These are phyloP conservation scores for Drosophila siamana DNA, from an alignment of 2,888 invertebrate species.

Conservation along the genomic window DNA sequence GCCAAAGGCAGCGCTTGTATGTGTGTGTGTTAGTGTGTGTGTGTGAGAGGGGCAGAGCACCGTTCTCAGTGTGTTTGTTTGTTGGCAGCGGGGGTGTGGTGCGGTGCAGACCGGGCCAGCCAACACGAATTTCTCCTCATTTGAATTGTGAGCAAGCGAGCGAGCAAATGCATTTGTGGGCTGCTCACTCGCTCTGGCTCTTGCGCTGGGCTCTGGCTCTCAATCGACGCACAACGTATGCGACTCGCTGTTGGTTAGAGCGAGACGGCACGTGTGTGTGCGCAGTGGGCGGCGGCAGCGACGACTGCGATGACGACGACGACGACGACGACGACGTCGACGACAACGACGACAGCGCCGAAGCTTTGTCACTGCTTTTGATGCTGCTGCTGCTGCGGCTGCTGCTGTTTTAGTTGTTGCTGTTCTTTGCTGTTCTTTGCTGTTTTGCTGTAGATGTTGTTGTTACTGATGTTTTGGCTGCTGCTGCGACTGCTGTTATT, in stretches of 20 bases:
- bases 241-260: conserved; percentile 38
- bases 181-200: conserved; percentile 40
- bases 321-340: background rate
- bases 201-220: conserved; percentile 35
- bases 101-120: conserved; percentile 24
- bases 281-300: conserved; percentile 61
- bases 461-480: conserved; percentile 28
- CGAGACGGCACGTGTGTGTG: conserved; percentile 60
- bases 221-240: conserved; percentile 22
- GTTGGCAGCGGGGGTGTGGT: conserved; percentile 9
- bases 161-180: conserved; percentile 7
- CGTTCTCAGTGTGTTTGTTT: conserved; percentile 7
- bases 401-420: conserved; percentile 22
- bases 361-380: conserved; percentile 43
- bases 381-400: conserved; percentile 31
- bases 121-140: conserved; percentile 55
- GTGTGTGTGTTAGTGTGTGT: conserved; percentile 16
- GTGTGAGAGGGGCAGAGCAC: conserved; percentile 5
- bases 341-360: conserved; percentile 10
- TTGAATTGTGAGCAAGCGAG: conserved; percentile 47
- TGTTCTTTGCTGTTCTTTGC: conserved; percentile 16
- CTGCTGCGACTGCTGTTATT: conserved; percentile 35
- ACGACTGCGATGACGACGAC: conserved; percentile 18
- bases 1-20: conserved; percentile 49
- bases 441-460: conserved; percentile 17